These are phyloP conservation scores for Neodiprion virginianus DNA, from an alignment of 1,140 invertebrate species.

Conservation along the genomic window DNA sequence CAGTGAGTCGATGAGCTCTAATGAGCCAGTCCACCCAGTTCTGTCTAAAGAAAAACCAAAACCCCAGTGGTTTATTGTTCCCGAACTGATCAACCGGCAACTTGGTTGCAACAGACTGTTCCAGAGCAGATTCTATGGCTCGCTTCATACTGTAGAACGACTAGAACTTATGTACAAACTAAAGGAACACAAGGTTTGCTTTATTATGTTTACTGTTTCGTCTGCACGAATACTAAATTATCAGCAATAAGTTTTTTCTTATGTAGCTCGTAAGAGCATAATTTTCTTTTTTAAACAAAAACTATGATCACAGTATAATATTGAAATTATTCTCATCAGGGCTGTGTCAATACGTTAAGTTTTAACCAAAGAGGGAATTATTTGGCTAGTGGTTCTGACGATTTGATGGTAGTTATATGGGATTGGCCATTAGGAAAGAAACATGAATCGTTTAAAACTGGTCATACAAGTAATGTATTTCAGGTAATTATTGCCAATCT, in stretches of 20 bases:
- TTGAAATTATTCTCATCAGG: constrained; percentile 48
- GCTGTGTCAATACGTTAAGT: constrained; percentile 92
- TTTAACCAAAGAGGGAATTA: constrained; percentile 84
- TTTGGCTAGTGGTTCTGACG: constrained; percentile 90
- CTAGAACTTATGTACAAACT: constrained; percentile 82
- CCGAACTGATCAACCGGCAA: constrained; percentile 70
- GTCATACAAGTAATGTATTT: constrained; percentile 89
- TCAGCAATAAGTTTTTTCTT: not conserved
- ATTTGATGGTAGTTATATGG: constrained; percentile 86
- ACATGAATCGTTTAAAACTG: constrained; percentile 73
- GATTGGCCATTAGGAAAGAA: constrained; percentile 82
- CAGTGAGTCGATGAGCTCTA: constrained; percentile 48
- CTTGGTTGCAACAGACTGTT: constrained; percentile 69
- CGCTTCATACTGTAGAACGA: constrained; percentile 81
- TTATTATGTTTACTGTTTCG: constrained; percentile 21
- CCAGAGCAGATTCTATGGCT: constrained; percentile 78
- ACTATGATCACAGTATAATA: not conserved
- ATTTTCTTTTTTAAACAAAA: not conserved
- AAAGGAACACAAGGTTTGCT: constrained; percentile 70
- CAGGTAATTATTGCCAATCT: constrained; percentile 74
- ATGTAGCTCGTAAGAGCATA: not conserved
- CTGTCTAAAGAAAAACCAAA: constrained; percentile 69
- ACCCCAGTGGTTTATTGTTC: constrained; percentile 71
- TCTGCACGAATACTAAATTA: constrained; percentile 3
- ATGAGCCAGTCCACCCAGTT: constrained; percentile 59